Evolutionary conservation across 2,888 invertebrate species (phyloP).

Genomic region (Epirrita christyi): DNA sequence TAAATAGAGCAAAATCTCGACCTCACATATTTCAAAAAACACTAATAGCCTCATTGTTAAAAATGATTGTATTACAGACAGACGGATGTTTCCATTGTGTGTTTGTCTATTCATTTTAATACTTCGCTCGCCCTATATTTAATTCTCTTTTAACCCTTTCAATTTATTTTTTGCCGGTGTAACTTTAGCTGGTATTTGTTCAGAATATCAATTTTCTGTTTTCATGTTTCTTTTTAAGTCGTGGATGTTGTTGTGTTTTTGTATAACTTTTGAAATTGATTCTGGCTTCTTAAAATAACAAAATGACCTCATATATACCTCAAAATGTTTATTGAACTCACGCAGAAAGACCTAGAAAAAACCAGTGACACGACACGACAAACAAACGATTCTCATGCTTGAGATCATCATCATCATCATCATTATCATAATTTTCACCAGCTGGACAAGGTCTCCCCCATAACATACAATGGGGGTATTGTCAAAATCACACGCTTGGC

Average conservation of each 20-base stretch:
- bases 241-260: not conserved
- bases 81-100: constrained; percentile 35
- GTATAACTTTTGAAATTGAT: not conserved
- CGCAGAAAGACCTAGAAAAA: too few relatives aligned
- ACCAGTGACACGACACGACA: too few relatives aligned
- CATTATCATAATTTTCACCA: too few relatives aligned
- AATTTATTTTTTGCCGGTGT: constrained; percentile 25
- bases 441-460: too few relatives aligned
- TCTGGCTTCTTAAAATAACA: not conserved
- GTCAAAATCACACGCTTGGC: too few relatives aligned
- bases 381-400: too few relatives aligned
- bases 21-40: constrained; percentile 13
- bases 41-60: constrained; percentile 26
- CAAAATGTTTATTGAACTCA: too few relatives aligned
- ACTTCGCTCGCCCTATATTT: constrained; percentile 20
- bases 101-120: constrained; percentile 36
- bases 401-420: too few relatives aligned
- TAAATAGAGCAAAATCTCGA: not conserved
- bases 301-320: too few relatives aligned
- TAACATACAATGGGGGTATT: too few relatives aligned
- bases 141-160: constrained; percentile 19
- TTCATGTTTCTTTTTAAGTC: constrained; percentile 1
- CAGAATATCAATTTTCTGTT: constrained; percentile 18
- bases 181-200: constrained; percentile 17
- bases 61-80: constrained; percentile 33